A percentile compares a stretch with the other conserved stretches of the same genome.
Evolutionary conservation across 2,888 invertebrate genomes (phyloP).

Genomic region (Oligia latruncula): DNA sequence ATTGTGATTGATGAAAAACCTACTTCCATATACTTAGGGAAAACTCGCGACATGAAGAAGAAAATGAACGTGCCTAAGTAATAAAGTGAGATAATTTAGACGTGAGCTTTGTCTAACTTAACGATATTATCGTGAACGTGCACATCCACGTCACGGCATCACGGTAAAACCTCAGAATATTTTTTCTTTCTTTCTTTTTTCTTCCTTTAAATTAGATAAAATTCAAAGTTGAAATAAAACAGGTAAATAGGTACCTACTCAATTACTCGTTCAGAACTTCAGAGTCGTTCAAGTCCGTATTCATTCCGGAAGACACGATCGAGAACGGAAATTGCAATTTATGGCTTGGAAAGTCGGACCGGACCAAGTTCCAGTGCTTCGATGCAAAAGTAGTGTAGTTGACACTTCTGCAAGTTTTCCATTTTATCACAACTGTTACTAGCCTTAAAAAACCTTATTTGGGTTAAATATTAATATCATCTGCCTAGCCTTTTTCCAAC

Average conservation of each 20-base stretch:
- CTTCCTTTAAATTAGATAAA: too few species aligned
- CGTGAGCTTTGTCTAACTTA: not conserved
- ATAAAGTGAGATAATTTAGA: not conserved
- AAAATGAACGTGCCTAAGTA: not conserved
- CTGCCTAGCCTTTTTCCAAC: too few species aligned
- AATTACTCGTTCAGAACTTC: not conserved
- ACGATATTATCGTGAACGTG: not conserved
- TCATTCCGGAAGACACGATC: constrained; percentile 23
- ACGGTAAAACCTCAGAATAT: not conserved
- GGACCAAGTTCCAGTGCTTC: constrained; percentile 7
- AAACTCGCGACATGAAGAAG: not conserved
- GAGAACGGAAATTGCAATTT: constrained; percentile 37
- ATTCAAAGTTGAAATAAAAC: too few species aligned
- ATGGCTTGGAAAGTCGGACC: constrained; percentile 39
- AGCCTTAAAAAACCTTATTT: too few species aligned
- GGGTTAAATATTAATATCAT: not conserved
- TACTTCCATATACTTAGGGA: not conserved
- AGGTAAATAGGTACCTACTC: too few species aligned
- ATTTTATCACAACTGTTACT: not conserved
- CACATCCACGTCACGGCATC: not conserved
- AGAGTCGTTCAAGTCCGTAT: not conserved
- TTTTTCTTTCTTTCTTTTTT: too few species aligned
- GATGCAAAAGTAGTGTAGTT: not conserved
- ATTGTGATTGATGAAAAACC: constrained; percentile 1
- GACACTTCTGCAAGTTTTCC: constrained; percentile 5